Conservation (phyloP, 2,113 vertebrate genomes). For the Recurvirostra avosetta region DNA sequence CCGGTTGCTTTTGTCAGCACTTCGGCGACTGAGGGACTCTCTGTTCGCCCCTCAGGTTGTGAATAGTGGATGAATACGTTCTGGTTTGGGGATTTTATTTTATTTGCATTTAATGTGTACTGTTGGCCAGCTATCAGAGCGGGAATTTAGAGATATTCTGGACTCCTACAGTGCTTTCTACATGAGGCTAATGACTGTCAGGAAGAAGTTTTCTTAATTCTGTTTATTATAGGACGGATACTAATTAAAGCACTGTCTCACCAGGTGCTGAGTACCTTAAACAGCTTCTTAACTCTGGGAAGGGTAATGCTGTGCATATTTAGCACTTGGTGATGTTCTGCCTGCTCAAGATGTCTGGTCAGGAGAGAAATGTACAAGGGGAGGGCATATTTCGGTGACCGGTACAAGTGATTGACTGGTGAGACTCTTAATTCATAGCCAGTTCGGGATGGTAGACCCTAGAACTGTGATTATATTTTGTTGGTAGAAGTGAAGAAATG, state of each 20-base stretch:
- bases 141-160: neutral
- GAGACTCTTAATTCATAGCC: neutral
- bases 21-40: neutral
- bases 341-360: neutral
- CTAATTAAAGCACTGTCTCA: neutral
- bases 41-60: neutral
- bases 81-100: slow-evolving; percentile 15
- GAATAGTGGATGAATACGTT: neutral
- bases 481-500: neutral
- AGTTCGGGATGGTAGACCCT: neutral
- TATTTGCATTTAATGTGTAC: neutral
- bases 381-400: neutral
- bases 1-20: slow-evolving; percentile 43
- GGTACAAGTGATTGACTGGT: neutral
- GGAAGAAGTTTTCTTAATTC: neutral
- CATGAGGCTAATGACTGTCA: neutral
- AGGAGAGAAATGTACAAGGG: neutral
- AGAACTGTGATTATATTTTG: neutral
- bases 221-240: neutral
- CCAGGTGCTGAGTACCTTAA: neutral
- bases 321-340: neutral
- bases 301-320: neutral
- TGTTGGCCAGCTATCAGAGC: neutral
- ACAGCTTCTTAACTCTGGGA: neutral
- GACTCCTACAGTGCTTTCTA: neutral